Percentiles rank a stretch among this genome's conserved stretches.
These are phyloP conservation scores for Hippoglossus hippoglossus DNA, from an alignment of 2,797 vertebrate genomes.

Conservation along the genomic window DNA sequence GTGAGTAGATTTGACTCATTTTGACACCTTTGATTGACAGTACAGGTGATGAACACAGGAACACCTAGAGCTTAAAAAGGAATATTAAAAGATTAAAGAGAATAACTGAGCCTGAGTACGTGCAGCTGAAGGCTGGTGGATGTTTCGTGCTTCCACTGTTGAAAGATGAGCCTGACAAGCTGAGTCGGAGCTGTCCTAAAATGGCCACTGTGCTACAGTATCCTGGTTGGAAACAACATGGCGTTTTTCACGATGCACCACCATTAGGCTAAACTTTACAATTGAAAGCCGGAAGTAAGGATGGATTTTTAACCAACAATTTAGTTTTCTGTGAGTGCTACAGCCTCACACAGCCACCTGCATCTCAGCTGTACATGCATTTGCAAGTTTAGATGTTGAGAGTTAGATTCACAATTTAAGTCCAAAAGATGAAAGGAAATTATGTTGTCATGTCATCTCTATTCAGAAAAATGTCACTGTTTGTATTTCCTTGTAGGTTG, in stretches of 20 bases:
- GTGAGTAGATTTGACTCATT: not conserved
- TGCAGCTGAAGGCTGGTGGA: conserved; percentile 1
- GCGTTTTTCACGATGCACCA: conserved; percentile 7
- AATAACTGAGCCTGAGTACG: conserved; percentile 9
- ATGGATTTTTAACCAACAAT: not conserved
- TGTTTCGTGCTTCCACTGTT: conserved; percentile 12
- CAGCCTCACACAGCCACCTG: not conserved
- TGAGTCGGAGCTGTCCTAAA: conserved; percentile 23
- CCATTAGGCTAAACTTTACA: conserved; percentile 1
- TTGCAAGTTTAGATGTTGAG: too few species aligned
- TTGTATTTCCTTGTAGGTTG: not conserved
- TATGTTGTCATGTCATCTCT: too few species aligned
- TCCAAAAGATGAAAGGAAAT: too few species aligned
- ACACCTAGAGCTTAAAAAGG: conserved; percentile 5
- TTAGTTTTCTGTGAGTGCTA: not conserved
- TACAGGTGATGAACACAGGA: conserved; percentile 9
- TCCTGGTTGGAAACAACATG: conserved; percentile 7
- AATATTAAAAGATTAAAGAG: conserved; percentile 8
- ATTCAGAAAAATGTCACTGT: too few species aligned
- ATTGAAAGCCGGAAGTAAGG: not conserved
- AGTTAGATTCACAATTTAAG: too few species aligned
- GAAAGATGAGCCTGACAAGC: conserved; percentile 31
- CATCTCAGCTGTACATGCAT: not conserved
- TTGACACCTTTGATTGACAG: not conserved
- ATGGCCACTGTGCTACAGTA: conserved; percentile 17